phyloP scores from a whole-genome alignment of 2,888 invertebrate genomes.

The Pediacus dermestoides region DNA sequence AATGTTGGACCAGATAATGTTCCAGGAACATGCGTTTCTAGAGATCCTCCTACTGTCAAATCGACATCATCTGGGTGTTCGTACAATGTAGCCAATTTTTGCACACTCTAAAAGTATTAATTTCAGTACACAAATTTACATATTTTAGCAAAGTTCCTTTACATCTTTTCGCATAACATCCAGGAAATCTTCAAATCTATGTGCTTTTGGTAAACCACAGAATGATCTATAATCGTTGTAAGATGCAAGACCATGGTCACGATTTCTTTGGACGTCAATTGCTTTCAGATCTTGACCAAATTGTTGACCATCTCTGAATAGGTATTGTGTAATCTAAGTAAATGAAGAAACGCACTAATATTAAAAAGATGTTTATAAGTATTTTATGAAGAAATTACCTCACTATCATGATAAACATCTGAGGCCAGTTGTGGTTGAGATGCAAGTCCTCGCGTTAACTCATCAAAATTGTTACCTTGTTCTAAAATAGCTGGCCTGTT shows the following conservation, averaged over 20 bases:
- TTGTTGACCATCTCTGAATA: constrained; percentile 65
- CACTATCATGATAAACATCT: constrained; percentile 73
- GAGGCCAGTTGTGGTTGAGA: constrained; percentile 73
- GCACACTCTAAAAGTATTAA: constrained; percentile 58
- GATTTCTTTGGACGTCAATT: constrained; percentile 78
- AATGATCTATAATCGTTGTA: constrained; percentile 75
- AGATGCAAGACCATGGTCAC: constrained; percentile 80
- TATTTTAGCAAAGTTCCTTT: constrained; percentile 33
- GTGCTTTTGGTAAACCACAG: constrained; percentile 69
- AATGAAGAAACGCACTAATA: constrained; percentile 11
- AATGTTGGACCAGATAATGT: constrained; percentile 83
- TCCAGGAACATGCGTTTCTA: constrained; percentile 74
- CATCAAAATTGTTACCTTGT: constrained; percentile 64
- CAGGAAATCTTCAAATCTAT: constrained; percentile 64
- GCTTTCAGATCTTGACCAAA: constrained; percentile 80
- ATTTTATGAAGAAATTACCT: constrained; percentile 54
- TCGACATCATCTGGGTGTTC: constrained; percentile 78
- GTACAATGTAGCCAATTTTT: constrained; percentile 62
- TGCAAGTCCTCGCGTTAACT: constrained; percentile 70
- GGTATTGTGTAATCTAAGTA: constrained; percentile 61
- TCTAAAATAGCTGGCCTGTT: constrained; percentile 65
- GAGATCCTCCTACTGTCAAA: constrained; percentile 76
- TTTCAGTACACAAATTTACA: neutral
- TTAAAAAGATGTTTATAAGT: neutral
- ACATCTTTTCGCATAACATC: constrained; percentile 66